Conservation (phyloP, 1,140 invertebrate species). For the Ceratosolen solmsi region DNA sequence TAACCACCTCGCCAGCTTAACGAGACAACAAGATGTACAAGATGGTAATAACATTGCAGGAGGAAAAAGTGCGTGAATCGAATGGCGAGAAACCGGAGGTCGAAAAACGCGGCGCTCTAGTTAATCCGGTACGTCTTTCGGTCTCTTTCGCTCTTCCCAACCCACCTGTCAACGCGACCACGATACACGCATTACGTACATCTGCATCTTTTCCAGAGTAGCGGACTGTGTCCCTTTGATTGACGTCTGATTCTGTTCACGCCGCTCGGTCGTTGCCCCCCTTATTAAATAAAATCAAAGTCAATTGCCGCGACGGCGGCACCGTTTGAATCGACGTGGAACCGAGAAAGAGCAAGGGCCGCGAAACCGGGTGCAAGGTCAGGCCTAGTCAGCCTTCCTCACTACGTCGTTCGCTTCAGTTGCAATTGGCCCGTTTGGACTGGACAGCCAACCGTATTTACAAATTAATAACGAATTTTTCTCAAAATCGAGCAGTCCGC, state of each 20-base stretch:
- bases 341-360: background rate
- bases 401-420: no score
- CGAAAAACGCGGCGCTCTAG: slow-evolving; percentile 32
- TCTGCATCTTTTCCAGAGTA: slow-evolving; percentile 37
- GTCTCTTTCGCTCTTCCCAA: background rate
- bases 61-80: background rate
- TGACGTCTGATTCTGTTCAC: slow-evolving; percentile 35
- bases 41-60: background rate
- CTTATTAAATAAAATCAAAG: background rate
- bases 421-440: no score
- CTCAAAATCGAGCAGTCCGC: background rate
- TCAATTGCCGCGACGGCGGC: slow-evolving; percentile 14
- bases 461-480: no score
- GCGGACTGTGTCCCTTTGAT: slow-evolving; percentile 41
- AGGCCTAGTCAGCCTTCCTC: background rate
- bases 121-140: slow-evolving; percentile 27
- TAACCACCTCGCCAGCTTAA: background rate
- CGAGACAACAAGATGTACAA: background rate
- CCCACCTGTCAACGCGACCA: slow-evolving; percentile 19
- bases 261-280: background rate
- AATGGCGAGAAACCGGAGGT: background rate
- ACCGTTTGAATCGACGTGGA: background rate
- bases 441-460: no score
- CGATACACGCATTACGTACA: background rate
- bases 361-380: background rate